Evolutionary conservation across 1,140 invertebrate species (phyloP), one percentile per base, ranked within the genome.

Genomic region (Aplysia californica): DNA sequence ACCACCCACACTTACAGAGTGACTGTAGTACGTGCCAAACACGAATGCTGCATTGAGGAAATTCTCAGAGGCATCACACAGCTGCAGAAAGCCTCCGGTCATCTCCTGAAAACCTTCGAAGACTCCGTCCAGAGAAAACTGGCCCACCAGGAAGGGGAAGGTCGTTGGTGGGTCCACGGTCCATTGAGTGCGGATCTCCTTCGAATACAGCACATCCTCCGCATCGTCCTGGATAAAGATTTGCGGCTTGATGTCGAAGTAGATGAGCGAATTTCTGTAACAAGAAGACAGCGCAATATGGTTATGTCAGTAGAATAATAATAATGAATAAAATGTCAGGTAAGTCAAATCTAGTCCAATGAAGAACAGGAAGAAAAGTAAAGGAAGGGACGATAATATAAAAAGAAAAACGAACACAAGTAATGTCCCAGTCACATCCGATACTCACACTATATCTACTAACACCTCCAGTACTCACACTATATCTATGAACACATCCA

Each of bases 21-120:
- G 80, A 21, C 44, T 59, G 66, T 91, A 90, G 77, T 91, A 91
- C 41, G 92, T 88, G 38, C 93, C 92, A 89, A 93, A 93, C 74
- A 88, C 86, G 65, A 92, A 90, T 87, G 91, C 83, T 89, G 90
- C 83, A 90, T 92, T 78, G 87, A 92, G 79, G 86, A 88, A 73
- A 87, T 82, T 77, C 81, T 88, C 77, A 84, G 92, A 77, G 67
- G 87, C 80, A 82, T 91, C 87, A 91, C 91, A 92, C 3, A 92
- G 81, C 77, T 91, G 89, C 31, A 92, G 79, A 23, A 84, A 78
- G 65, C 89, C 86, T 35, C 85, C 87, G 0, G 61, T 81, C 0
- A 89, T 79, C 3, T 79, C 70, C 1, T 70, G 72, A 1, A 89
- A 64, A 5, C 89, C 89, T 41, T 89, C 76, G 75, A 86, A 91